These are phyloP conservation scores for Cochlearius cochlearius DNA, from an alignment of 2,113 vertebrate species.

Conservation along the genomic window DNA sequence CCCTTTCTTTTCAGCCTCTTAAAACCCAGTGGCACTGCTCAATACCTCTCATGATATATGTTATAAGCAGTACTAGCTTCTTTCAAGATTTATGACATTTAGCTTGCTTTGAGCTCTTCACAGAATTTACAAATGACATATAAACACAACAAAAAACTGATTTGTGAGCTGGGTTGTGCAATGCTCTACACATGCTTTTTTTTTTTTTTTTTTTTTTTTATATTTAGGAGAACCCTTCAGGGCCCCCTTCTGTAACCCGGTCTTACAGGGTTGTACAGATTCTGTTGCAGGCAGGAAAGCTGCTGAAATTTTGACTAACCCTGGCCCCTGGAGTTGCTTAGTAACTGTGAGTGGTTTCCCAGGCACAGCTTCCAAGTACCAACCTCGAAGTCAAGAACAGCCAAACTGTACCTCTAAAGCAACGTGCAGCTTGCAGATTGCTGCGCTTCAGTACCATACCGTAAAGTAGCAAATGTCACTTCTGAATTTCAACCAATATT, in stretches of 20 bases:
- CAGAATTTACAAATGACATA: background rate
- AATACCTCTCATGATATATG: background rate
- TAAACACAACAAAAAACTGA: background rate
- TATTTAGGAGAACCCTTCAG: background rate
- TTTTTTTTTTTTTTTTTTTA: background rate
- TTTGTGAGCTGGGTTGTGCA: background rate
- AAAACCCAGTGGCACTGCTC: background rate
- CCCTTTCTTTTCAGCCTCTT: background rate
- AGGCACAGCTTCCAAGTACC: background rate
- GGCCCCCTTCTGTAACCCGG: background rate
- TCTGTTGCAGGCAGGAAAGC: background rate
- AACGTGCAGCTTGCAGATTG: background rate
- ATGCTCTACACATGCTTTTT: background rate
- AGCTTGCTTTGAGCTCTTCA: constrained; percentile 13
- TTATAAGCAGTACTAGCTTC: background rate
- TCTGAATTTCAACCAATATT: background rate
- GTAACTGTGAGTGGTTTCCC: background rate
- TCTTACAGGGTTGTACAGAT: background rate
- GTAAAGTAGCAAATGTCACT: background rate
- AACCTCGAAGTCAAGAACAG: background rate
- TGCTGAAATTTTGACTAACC: background rate
- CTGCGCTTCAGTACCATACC: background rate
- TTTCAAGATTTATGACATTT: constrained; percentile 17
- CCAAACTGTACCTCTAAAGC: background rate
- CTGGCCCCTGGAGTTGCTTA: background rate